These are phyloP conservation scores for Elmis aenea DNA, from an alignment of 2,888 invertebrate species.

Conservation along the genomic window DNA sequence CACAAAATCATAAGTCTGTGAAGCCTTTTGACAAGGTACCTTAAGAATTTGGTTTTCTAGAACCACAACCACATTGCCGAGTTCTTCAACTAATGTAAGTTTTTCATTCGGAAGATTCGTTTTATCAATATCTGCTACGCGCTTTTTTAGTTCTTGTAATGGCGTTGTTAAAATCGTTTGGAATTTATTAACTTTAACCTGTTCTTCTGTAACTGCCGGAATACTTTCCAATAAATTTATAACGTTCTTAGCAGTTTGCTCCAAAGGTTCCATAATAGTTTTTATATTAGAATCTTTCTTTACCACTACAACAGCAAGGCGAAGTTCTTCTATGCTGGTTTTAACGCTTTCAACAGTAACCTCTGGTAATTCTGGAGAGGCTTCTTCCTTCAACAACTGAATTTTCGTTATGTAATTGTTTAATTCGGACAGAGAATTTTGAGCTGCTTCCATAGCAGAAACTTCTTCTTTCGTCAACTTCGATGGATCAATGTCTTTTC, in stretches of 20 bases:
- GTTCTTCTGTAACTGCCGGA: conserved; percentile 11
- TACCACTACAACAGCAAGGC: conserved; percentile 37
- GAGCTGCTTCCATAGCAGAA: conserved; percentile 32
- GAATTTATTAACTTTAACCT: conserved; percentile 1
- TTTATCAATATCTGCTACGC: background rate
- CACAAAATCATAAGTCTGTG: background rate
- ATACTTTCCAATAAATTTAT: conserved; percentile 42
- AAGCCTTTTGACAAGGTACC: background rate
- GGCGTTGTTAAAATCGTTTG: too few species aligned
- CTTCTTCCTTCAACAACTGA: too few species aligned
- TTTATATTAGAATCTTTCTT: conserved; percentile 37
- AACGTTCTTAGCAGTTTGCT: conserved; percentile 42
- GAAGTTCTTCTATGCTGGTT: conserved; percentile 36
- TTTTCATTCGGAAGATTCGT: background rate
- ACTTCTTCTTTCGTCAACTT: conserved; percentile 32
- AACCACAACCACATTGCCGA: background rate
- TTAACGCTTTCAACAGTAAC: conserved; percentile 32
- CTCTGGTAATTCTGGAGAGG: conserved; percentile 6
- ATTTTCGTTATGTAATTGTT: conserved; percentile 24
- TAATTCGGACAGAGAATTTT: conserved; percentile 33
- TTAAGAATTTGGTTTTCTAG: background rate
- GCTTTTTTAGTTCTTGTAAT: background rate
- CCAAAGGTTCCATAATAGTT: conserved; percentile 37
- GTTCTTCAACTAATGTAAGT: background rate
- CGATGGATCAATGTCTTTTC: conserved; percentile 15